Evolutionary conservation across 1,140 invertebrate species (phyloP), one percentile per base, ranked within the genome.

Genomic region (Acromyrmex charruanus): DNA sequence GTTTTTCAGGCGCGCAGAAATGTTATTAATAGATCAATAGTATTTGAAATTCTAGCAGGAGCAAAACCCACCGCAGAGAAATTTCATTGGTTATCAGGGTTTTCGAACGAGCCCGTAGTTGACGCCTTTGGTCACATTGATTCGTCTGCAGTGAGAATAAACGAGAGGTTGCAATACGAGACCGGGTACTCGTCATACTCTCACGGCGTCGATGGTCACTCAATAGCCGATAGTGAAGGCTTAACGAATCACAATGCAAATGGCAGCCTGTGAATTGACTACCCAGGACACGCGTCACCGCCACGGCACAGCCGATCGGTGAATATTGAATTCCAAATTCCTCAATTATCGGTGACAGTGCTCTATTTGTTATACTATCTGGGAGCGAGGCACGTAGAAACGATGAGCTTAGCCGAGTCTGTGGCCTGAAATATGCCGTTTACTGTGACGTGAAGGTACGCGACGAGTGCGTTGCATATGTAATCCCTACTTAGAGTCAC

Each of bases 401-500:
- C 87, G 88, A 90, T 91, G 89, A 84, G 87, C 81, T 87, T 84
- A 90, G 81, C 77, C 61, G 80, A 91, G 72, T 87, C 89, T 90
- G 71, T 84, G 91, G 85, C 87, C 87, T 94, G 89, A 94, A 94
- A 94, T 94, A 94, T 94, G 92, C 93, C 93, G 93, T 94, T 94
- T 94, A 92, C 92, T 91, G 85, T 93, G 94, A 94, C 94, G 94
- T 95, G 94, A 93, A 92, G 94, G 94, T 94, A 95, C 94, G 94
- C 93, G 89, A 89, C 82, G 91, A 94, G 91, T 93, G 93, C 91
- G 90, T 93, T 90, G 94, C 92, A 95, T 95, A 92, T 94, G 90
- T 95, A 95, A 95, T 95, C 93, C 90, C 92, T 94, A 91, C 93
- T 94, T 93, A 93, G 90, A 94, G 92, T 93, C 93, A 91, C 91